These are phyloP conservation scores for Emmelina monodactyla DNA, from an alignment of 2,888 invertebrate genomes.

Conservation along the genomic window DNA sequence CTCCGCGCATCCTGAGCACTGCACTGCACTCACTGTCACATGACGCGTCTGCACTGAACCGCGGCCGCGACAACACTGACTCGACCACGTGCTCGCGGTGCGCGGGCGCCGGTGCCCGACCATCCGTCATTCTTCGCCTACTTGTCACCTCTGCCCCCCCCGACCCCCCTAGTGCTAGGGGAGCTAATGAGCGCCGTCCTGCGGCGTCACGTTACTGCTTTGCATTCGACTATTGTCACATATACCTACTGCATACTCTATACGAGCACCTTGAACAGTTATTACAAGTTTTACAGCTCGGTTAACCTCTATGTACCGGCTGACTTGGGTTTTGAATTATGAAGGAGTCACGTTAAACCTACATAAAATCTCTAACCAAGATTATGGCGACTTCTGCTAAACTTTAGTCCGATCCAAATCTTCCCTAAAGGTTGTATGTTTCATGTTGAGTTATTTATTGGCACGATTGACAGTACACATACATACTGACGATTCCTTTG, in stretches of 20 bases:
- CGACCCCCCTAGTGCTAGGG: constrained; percentile 17
- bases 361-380: no score
- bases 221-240: constrained; percentile 19
- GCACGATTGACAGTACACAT: constrained; percentile 25
- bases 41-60: constrained; percentile 53
- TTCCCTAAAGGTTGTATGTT: no score
- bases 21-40: constrained; percentile 37
- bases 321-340: no score
- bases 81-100: constrained; percentile 36
- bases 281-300: no score
- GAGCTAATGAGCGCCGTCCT: constrained; percentile 54
- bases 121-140: constrained; percentile 55
- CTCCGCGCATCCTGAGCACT: constrained; percentile 57
- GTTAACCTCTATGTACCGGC: no score
- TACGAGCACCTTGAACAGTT: constrained; percentile 11
- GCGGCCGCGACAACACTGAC: constrained; percentile 52
- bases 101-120: constrained; percentile 55
- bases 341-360: no score
- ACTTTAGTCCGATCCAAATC: no score
- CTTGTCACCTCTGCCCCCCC: constrained; percentile 34
- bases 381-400: no score
- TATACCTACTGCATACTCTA: constrained; percentile 12
- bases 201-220: constrained; percentile 23
- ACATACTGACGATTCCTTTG: no score
- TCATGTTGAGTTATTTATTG: no score